These are phyloP conservation scores for Pteruthius melanotis DNA, from an alignment of 2,113 vertebrate genomes.

Conservation along the genomic window DNA sequence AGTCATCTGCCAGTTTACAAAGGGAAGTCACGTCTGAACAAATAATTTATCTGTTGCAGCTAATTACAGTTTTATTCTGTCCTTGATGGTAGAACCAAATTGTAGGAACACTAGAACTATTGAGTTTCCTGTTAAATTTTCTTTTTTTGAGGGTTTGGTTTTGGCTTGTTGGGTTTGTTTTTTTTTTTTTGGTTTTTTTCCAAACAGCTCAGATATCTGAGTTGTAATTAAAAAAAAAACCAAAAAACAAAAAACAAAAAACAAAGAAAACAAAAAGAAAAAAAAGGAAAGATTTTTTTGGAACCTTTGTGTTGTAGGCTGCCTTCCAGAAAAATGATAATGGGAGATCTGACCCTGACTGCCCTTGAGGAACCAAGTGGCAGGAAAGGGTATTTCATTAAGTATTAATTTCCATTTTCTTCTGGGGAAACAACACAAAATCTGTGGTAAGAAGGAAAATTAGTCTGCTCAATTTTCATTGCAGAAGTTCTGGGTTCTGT, in stretches of 20 bases:
- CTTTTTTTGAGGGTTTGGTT: neutral
- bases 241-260: neutral
- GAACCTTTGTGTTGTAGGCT: neutral
- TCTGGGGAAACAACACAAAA: neutral
- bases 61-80: neutral
- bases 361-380: neutral
- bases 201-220: neutral
- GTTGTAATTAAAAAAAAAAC: too few species aligned
- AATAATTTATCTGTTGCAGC: neutral
- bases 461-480: neutral
- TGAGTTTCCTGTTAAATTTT: neutral
- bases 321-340: neutral
- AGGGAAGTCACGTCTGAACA: neutral
- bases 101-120: rapidly evolving
- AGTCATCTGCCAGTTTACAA: neutral
- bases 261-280: rapidly evolving
- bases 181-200: neutral
- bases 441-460: neutral
- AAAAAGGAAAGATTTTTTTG: neutral
- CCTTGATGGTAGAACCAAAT: neutral
- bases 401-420: neutral
- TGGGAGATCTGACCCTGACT: neutral
- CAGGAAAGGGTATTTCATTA: neutral
- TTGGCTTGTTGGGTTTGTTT: too few species aligned
- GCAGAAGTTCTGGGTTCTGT: neutral